These are phyloP conservation scores for Phylloscopus whistleri DNA, from an alignment of 2,113 vertebrate species.

Conservation along the genomic window DNA sequence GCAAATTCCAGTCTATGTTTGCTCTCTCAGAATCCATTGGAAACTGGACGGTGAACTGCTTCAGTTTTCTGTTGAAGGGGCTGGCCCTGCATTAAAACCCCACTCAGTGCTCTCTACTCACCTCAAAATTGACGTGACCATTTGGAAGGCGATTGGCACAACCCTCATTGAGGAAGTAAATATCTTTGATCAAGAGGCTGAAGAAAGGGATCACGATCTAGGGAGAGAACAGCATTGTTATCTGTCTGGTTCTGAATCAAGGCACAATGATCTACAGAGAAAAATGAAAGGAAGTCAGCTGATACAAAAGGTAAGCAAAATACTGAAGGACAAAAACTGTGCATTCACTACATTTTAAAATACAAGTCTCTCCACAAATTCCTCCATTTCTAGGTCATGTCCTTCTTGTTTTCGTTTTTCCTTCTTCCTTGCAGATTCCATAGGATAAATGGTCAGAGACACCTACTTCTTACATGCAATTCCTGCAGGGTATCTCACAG, in stretches of 20 bases:
- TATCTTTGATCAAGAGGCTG: constrained; percentile 94
- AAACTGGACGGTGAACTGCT: background rate
- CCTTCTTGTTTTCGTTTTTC: background rate
- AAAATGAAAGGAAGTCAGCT: background rate
- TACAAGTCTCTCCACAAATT: background rate
- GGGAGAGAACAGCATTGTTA: constrained; percentile 11
- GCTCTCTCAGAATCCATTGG: background rate
- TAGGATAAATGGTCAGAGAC: background rate
- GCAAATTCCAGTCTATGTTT: background rate
- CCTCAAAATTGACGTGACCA: constrained; percentile 92
- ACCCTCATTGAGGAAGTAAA: constrained; percentile 95
- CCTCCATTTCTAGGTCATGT: background rate
- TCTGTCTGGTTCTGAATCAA: background rate
- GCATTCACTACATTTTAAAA: background rate
- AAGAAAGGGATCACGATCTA: constrained; percentile 98
- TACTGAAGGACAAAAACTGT: background rate
- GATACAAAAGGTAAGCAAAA: background rate
- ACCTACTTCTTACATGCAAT: background rate
- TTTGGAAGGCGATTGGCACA: constrained; percentile 87
- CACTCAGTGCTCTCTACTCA: constrained; percentile 46
- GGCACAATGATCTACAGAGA: background rate
- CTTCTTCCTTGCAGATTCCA: background rate
- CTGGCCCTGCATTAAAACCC: background rate
- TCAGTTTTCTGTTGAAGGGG: background rate
- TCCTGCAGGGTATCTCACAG: background rate